Evolutionary conservation across 2,797 vertebrate species (phyloP), one percentile per base, ranked within the genome.

Genomic region (Pseudochromis fuscus): DNA sequence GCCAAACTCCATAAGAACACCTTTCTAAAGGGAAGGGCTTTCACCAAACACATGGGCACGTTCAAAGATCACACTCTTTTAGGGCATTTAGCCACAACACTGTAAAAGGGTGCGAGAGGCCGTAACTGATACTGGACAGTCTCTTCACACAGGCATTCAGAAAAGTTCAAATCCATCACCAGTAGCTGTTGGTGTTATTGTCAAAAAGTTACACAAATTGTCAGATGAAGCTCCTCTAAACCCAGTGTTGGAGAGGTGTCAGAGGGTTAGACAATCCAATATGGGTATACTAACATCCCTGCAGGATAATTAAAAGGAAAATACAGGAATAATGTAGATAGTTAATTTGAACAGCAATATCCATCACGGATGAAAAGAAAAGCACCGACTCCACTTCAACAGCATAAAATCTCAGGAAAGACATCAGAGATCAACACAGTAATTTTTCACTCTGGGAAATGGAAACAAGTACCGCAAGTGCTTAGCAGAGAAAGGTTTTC

Each of bases 381-480:
- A 70, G 27, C 60, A 48, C 11, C 19, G 27, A 57, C 23, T 11
- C 2, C 10, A 33, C 21, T 16, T 60, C 55, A 62, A 23, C 25
- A 37, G 44, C 18, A 73, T 38, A 24, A 49, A 49, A 56, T 64
- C 33, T 53, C 10, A 56, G 58, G 66, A 67, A 52, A 40, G 48
- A 30, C 31, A 57, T 35, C 62, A 70, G 24, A 74, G n/a, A 50
- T 35, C 48, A 62, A 53, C 65, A 67, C 37, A 57, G 60, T 60
- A 19, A 58, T n/a, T 61, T 48, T 75, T 77, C 57, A 67, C 30
- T 55, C 38, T 61, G 48, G 49, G 55, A 68, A 74, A 28, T 55
- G 67, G 64, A 80, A 83, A 78, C 76, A 67, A 51, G 35, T 55
- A 62, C 49, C 18, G 33, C 69, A 79, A 83, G 51, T 45, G 52